Conservation (phyloP, 1,140 invertebrate species). For the Bombus superbus region DNA sequence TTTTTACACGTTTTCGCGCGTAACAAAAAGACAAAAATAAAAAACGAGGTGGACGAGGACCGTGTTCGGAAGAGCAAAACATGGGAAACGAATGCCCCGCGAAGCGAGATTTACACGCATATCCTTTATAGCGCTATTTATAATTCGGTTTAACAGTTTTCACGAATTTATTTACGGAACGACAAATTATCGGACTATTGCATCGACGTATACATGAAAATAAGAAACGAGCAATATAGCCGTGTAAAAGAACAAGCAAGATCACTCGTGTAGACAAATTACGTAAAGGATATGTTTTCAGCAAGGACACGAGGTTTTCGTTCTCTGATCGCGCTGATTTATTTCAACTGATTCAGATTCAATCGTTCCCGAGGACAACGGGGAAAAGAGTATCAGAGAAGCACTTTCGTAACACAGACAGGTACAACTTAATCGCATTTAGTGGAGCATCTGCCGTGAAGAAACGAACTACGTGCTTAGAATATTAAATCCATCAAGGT, state of each 20-base stretch:
- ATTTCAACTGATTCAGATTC: not conserved
- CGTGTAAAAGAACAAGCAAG: no score
- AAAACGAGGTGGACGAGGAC: no score
- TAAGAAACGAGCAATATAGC: no score
- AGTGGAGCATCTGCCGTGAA: constrained; percentile 29
- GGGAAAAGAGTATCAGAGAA: not conserved
- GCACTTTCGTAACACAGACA: constrained; percentile 31
- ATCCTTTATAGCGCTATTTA: not conserved
- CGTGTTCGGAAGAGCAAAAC: not conserved
- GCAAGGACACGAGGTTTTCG: not conserved
- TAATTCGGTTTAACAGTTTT: not conserved
- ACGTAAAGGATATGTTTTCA: not conserved
- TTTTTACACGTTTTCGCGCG: not conserved
- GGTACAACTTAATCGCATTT: constrained; percentile 64
- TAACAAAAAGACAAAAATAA: not conserved
- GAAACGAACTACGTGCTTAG: constrained; percentile 68
- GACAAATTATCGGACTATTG: not conserved
- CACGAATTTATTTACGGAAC: not conserved
- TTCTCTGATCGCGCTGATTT: not conserved
- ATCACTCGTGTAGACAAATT: not conserved
- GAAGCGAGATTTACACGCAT: not conserved
- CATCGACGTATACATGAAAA: no score
- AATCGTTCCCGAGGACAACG: not conserved
- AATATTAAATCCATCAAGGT: constrained; percentile 26
- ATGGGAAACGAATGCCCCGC: not conserved